Percentiles rank a stretch among this genome's conserved stretches.
phyloP scores from a whole-genome alignment of 2,888 invertebrate species.

The Oscheius sp. region DNA sequence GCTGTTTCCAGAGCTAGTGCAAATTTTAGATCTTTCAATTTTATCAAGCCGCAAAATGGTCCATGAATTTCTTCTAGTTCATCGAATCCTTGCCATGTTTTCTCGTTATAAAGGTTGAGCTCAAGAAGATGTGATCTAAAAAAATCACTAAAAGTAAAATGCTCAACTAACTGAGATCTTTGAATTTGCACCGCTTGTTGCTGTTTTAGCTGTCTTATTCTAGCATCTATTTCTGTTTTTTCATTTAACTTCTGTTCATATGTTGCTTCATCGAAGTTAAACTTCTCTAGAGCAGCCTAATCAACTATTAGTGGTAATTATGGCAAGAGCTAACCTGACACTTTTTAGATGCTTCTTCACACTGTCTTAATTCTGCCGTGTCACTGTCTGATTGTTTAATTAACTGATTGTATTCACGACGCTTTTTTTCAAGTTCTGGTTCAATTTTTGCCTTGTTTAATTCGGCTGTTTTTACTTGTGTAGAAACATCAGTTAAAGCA shows the following conservation, averaged over 20 bases:
- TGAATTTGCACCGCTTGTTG: background rate
- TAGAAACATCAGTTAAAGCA: conserved; percentile 81
- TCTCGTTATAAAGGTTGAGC: conserved; percentile 10
- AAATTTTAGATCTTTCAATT: conserved; percentile 75
- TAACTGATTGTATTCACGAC: conserved; percentile 31
- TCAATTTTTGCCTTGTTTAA: conserved; percentile 74
- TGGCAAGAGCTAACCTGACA: conserved; percentile 15
- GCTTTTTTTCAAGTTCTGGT: conserved; percentile 37
- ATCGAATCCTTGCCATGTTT: conserved; percentile 34
- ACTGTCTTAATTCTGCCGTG: conserved; percentile 35
- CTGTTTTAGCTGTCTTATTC: too few species aligned
- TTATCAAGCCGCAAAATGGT: conserved; percentile 82
- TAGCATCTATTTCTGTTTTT: background rate
- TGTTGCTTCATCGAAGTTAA: conserved; percentile 37
- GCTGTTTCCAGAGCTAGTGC: conserved; percentile 85
- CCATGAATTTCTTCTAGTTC: conserved; percentile 74
- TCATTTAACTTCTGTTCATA: background rate
- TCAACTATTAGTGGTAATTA: background rate
- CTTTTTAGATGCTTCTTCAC: conserved; percentile 70
- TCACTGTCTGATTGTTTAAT: conserved; percentile 27
- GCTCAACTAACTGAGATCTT: background rate
- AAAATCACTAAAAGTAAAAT: background rate
- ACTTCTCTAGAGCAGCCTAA: conserved; percentile 33
- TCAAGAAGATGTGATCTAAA: background rate
- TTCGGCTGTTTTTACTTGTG: conserved; percentile 81